These are phyloP conservation scores for Axea sp. DNA, from an alignment of 2,888 invertebrate species.

Conservation along the genomic window DNA sequence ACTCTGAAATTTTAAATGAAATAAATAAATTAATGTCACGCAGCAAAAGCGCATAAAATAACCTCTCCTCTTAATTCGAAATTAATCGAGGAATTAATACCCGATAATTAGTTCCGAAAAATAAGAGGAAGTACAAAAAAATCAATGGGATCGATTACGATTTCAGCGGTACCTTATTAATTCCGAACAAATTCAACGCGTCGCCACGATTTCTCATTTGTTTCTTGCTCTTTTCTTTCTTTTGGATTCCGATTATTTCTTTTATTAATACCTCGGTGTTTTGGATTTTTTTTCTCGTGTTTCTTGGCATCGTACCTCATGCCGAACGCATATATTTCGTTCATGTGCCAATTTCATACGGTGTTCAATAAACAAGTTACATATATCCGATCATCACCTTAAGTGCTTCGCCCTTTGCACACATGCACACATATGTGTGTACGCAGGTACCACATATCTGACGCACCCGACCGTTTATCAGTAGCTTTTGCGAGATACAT, in stretches of 20 bases:
- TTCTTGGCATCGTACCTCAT: slow-evolving; percentile 56
- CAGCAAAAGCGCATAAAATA: too few species aligned
- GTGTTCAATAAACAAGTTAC: slow-evolving; percentile 62
- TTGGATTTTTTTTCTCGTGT: slow-evolving; percentile 31
- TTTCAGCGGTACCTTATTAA: slow-evolving; percentile 44
- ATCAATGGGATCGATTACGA: slow-evolving; percentile 34
- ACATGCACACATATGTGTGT: slow-evolving; percentile 6
- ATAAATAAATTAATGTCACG: too few species aligned
- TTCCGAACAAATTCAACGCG: slow-evolving; percentile 49
- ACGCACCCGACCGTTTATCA: slow-evolving; percentile 66
- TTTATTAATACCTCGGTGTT: slow-evolving; percentile 39
- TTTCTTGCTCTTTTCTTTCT: slow-evolving; percentile 19
- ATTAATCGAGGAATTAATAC: slow-evolving; percentile 10
- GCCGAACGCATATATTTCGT: slow-evolving; percentile 61
- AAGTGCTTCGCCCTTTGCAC: slow-evolving; percentile 60
- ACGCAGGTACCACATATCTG: slow-evolving; percentile 54
- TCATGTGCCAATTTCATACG: slow-evolving; percentile 62
- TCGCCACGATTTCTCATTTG: slow-evolving; percentile 56
- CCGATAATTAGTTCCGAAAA: slow-evolving; percentile 10
- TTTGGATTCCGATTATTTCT: slow-evolving; percentile 7
- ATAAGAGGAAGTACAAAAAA: slow-evolving; percentile 13
- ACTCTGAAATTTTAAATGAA: too few species aligned
- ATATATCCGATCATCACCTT: slow-evolving; percentile 63
- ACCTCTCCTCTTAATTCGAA: too few species aligned
- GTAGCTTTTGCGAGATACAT: slow-evolving; percentile 65